Evolutionary conservation across 2,113 vertebrate genomes (phyloP).

Genomic region (Engraulis encrasicolus): DNA sequence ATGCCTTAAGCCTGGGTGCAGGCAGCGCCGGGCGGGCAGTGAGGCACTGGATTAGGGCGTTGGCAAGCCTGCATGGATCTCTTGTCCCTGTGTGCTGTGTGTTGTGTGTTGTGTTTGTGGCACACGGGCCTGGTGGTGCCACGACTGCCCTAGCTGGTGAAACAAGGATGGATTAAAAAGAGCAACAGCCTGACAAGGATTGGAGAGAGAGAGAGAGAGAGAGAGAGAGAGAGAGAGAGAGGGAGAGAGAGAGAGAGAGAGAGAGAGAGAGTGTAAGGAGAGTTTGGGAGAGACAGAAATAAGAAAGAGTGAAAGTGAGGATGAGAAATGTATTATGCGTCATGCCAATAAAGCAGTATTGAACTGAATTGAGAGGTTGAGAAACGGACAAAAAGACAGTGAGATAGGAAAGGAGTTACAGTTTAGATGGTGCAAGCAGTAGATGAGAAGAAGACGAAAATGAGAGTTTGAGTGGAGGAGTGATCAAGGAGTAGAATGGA

Average conservation of each 20-base stretch:
- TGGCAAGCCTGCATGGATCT: constrained; percentile 16
- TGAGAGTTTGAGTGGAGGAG: neutral
- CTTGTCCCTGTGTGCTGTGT: neutral
- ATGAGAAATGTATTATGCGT: too few species aligned
- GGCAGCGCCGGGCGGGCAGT: neutral
- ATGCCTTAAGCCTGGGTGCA: neutral
- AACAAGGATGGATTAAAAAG: constrained; percentile 1
- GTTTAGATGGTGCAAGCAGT: too few species aligned
- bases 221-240: neutral
- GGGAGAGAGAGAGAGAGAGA: neutral
- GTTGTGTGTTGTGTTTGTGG: too few species aligned
- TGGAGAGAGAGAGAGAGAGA: neutral
- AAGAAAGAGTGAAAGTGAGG: constrained; percentile 2
- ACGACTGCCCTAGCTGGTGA: neutral
- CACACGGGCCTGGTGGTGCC: neutral
- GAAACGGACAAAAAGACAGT: neutral
- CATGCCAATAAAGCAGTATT: too few species aligned
- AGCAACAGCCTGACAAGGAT: neutral
- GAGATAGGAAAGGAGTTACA: too few species aligned
- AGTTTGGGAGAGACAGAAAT: too few species aligned
- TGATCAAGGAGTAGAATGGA: too few species aligned
- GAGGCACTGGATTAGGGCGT: constrained; percentile 27
- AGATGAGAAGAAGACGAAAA: too few species aligned
- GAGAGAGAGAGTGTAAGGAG: constrained; percentile 11
- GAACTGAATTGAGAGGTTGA: too few species aligned